Evolutionary conservation across 2,797 vertebrate species (phyloP).

Genomic region (Oryzias dopingdopingensis): DNA sequence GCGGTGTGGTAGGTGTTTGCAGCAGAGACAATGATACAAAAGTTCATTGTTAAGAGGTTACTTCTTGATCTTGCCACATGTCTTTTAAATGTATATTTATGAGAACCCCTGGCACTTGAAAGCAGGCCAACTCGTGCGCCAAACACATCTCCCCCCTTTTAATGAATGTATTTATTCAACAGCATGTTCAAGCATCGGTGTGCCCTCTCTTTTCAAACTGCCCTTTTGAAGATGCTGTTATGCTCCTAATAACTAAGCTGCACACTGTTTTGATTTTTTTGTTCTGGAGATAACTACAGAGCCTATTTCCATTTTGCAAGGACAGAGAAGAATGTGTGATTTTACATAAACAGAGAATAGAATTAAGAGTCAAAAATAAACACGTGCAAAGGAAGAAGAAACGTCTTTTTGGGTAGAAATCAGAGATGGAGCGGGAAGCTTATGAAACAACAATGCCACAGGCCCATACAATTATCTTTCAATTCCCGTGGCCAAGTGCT

Average conservation of each 20-base stretch:
- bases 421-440: slow-evolving; percentile 69
- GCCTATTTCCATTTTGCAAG: slow-evolving; percentile 61
- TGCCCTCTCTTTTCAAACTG: slow-evolving; percentile 71
- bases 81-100: slow-evolving; percentile 80
- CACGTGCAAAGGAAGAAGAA: slow-evolving; percentile 46
- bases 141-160: slow-evolving; percentile 66
- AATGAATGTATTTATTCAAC: slow-evolving; percentile 82
- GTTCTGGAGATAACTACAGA: slow-evolving; percentile 46
- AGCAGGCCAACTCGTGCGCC: slow-evolving; percentile 62
- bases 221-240: slow-evolving; percentile 70
- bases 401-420: slow-evolving; percentile 59
- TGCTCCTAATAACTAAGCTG: slow-evolving; percentile 63
- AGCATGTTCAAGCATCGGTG: slow-evolving; percentile 65
- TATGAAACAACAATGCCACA: slow-evolving; percentile 67
- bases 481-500: slow-evolving; percentile 64
- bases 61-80: slow-evolving; percentile 76
- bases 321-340: slow-evolving; percentile 54
- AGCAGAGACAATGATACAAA: slow-evolving; percentile 66
- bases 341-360: slow-evolving; percentile 58
- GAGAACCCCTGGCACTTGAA: slow-evolving; percentile 73
- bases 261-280: slow-evolving; percentile 45
- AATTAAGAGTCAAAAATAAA: slow-evolving; percentile 65
- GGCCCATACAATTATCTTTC: slow-evolving; percentile 72
- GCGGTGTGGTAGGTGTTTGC: slow-evolving; percentile 60
- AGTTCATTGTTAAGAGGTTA: slow-evolving; percentile 78